Evolutionary conservation across 2,113 vertebrate genomes (phyloP).

Genomic region (Tupaia chinensis): DNA sequence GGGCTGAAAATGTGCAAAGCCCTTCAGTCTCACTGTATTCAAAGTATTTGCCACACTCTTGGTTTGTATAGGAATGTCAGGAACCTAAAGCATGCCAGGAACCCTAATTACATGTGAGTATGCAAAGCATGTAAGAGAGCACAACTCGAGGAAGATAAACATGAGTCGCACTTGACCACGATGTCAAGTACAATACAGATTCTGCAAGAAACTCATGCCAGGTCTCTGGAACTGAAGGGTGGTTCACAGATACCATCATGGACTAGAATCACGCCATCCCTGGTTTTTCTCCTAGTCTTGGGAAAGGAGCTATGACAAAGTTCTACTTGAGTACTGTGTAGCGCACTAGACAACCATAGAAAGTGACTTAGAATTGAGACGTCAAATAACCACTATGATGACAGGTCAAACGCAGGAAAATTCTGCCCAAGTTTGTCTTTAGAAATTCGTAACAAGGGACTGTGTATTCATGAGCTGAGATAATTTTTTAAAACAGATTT

Average conservation of each 20-base stretch:
- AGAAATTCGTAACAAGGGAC: neutral
- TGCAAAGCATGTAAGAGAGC: neutral
- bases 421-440: rapidly evolving
- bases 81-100: neutral
- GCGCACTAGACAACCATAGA: rapidly evolving
- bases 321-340: rapidly evolving
- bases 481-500: no score
- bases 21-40: neutral
- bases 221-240: rapidly evolving
- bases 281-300: rapidly evolving
- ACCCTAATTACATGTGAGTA: neutral
- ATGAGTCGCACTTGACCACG: neutral
- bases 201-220: rapidly evolving
- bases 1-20: neutral
- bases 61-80: neutral
- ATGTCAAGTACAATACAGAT: neutral
- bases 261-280: rapidly evolving
- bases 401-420: rapidly evolving
- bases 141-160: neutral
- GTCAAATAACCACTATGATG: rapidly evolving
- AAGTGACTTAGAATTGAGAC: neutral
- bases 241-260: rapidly evolving
- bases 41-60: no score
- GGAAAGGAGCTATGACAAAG: rapidly evolving
- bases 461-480: rapidly evolving